Conservation (phyloP, 2,113 vertebrate genomes). For the Brevimyrus niger region DNA sequence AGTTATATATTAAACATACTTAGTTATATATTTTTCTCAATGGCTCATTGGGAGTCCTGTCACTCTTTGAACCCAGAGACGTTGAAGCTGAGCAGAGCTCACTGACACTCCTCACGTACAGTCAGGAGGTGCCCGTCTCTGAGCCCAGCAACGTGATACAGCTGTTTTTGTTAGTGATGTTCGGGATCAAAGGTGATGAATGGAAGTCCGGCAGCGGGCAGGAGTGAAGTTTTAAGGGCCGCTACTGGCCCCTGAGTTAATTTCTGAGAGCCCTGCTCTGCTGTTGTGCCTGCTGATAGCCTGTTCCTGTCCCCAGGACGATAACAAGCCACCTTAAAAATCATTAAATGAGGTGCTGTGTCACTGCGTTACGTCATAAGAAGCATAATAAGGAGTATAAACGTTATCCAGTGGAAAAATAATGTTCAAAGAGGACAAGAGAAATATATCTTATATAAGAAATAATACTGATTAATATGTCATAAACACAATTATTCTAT, state of each 20-base stretch:
- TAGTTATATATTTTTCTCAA: neutral
- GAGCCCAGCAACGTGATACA: neutral
- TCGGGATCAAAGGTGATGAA: neutral
- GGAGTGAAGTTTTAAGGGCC: neutral
- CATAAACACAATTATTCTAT: neutral
- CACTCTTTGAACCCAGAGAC: neutral
- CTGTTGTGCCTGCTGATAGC: neutral
- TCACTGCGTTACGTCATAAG: neutral
- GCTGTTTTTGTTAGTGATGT: neutral
- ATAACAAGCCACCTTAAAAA: neutral
- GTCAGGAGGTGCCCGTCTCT: neutral
- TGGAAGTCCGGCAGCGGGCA: neutral
- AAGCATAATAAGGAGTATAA: neutral
- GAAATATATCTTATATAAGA: neutral
- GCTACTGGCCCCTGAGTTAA: neutral
- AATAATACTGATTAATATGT: neutral
- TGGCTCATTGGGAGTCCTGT: neutral
- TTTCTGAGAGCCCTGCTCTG: neutral
- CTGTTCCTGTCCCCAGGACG: neutral
- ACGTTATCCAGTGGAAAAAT: neutral
- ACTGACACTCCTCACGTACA: neutral
- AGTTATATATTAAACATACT: no score
- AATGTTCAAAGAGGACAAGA: neutral
- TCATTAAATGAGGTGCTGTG: neutral
- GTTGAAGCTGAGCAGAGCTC: neutral